Base-by-base conservation (phyloP, 1,140 invertebrate genomes). In the Leptinotarsa undecemlineata region DNA sequence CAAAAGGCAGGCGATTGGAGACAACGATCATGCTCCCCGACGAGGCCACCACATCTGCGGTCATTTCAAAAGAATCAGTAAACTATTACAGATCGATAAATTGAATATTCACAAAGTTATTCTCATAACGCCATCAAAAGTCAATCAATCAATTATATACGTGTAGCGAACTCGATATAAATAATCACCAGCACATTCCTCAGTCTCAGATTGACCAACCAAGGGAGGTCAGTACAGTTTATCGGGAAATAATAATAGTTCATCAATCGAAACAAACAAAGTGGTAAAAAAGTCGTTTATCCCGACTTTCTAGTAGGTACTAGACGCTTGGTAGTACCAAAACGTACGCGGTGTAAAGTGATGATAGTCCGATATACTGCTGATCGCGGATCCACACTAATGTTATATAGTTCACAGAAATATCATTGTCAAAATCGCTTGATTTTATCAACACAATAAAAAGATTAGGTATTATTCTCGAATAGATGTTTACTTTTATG, bases 1-100 rank as follows among this genome's bases (percentile, higher is more conserved):
- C 92, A 86, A 96, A 96, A 8, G 95, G 95, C 81, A 96, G 87
- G 79, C 95, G 88, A 88, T 96, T 96, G 77, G 94, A 95, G 67
- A 96, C 94, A 74, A 96, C 94, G 81, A 96, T 95, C 88, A 96
- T 91, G 80, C 90, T 93, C 80, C 90, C 91, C 84, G 86, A 86
- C 51, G 87, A 87, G 23, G 85, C 82, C 74, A 86, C 83, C 62
- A 84, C 82, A 84, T 85, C 84, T 84, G 73, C 66, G 72, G 76
- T 48, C 62, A 73, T 73, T 72, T 72, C 20, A 60, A 70, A 64
- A 64, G 20, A 71, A 48, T 17, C 8, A 70, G n/a, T 19, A 17
- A 70, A 51, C 13, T 57, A 51, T 51, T 23, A 11, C 14, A 23
- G 17, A 11, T 48, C 21, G 14, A 15, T 15, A 13, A 20, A 71